Evolutionary conservation across 2,888 invertebrate species (phyloP), one percentile per base, ranked within the genome.

Genomic region (Fragum fragum): DNA sequence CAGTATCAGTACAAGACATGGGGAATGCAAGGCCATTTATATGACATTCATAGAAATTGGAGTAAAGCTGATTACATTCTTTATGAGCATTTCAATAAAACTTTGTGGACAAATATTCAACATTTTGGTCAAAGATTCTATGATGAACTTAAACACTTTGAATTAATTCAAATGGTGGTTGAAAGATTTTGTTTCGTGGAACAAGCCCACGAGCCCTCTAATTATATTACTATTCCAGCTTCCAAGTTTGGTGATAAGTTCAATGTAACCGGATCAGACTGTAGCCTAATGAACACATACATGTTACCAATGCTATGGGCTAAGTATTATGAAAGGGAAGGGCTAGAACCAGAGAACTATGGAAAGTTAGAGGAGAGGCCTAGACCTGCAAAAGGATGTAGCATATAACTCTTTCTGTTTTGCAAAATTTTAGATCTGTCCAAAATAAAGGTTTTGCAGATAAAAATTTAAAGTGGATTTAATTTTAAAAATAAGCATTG

Each of bases 61-160:
- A 93, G 92, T 75, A 52, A 69, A 36, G 87, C 89, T 11, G 94
- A 94, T 83, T 93, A 92, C 73, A 61, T 80, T 18, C 87, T 94
- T 6, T 94, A 92, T 83, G 88, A 93, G 26, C 87, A 91, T 83
- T 94, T 93, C 77, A 92, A 93, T 78, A 78, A 78, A 55, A 90
- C 92, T 0, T 90, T 94, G 28, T 93, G 93, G 93, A 68, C 76
- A 47, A 90, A 89, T 69, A 73, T 94, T 1, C 59, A 59, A 1
- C 26, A 59, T 3, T 89, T 92, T 29, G 88, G 90, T 1, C 47
- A 75, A 0, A 89, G 85, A 29, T 93, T 93, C 73, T 81, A 74
- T 39, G 83, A 87, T 18, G 92, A 92, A 81, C 88, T 92, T 14
- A 73, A 82, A 14, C 86, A 87, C 14, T 90, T 89, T 55, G 78